phyloP scores from a whole-genome alignment of 2,113 vertebrate species.

The Corynorhinus townsendii region DNA sequence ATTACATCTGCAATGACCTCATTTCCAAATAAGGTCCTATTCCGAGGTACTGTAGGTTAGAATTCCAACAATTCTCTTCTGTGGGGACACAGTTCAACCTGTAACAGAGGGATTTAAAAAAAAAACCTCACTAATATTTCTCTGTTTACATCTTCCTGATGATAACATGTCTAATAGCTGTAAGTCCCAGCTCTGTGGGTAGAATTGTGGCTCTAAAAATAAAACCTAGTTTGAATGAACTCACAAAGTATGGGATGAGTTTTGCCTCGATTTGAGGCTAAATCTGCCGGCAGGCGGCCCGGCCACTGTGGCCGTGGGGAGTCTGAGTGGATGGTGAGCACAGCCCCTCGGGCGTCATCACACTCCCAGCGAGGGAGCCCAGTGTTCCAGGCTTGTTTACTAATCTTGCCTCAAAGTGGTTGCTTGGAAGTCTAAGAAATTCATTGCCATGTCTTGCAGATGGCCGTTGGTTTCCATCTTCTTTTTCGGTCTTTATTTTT shows the following conservation, averaged over 20 bases:
- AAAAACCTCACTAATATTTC: background rate
- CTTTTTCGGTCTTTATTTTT: background rate
- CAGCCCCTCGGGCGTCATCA: background rate
- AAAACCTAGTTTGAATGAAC: background rate
- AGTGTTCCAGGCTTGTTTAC: background rate
- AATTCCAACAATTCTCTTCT: background rate
- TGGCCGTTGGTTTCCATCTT: background rate
- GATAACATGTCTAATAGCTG: background rate
- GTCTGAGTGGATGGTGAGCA: too few relatives aligned
- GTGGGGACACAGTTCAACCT: background rate
- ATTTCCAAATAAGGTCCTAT: background rate
- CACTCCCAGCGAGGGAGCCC: background rate
- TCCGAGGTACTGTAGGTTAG: background rate
- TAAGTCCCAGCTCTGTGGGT: background rate
- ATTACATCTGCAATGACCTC: background rate
- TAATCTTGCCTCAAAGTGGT: background rate
- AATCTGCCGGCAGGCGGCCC: background rate
- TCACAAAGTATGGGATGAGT: background rate
- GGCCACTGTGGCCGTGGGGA: accelerated
- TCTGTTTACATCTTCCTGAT: background rate
- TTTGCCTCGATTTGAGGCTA: background rate
- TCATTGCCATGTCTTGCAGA: background rate
- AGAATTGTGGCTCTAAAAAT: background rate
- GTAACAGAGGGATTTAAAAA: background rate
- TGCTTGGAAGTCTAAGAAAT: background rate